Conservation (phyloP, 1,140 invertebrate genomes). For the Zaprionus lachaisei region DNA sequence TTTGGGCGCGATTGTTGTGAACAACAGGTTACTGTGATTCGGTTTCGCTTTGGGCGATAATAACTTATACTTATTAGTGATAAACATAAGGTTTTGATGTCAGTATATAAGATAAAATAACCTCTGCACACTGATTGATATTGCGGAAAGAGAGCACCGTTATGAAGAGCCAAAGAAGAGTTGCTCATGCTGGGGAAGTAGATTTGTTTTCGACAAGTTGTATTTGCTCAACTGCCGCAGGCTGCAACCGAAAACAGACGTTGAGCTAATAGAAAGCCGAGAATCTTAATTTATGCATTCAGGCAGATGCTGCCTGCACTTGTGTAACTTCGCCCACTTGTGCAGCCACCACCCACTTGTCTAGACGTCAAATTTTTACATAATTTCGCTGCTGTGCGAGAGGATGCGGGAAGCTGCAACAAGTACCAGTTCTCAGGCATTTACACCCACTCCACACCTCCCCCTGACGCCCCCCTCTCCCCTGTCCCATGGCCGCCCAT, state of each 20-base stretch:
- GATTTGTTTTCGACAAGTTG: slow-evolving; percentile 4
- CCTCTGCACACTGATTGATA: not conserved
- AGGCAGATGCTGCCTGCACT: slow-evolving; percentile 23
- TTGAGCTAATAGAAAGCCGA: slow-evolving; percentile 26
- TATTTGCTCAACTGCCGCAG: slow-evolving; percentile 3
- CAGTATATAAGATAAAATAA: not conserved
- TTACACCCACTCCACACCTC: slow-evolving; percentile 61
- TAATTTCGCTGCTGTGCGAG: slow-evolving; percentile 64
- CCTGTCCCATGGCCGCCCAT: not conserved
- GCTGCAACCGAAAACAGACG: not conserved
- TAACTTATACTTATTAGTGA: slow-evolving; percentile 19
- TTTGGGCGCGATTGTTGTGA: slow-evolving; percentile 21
- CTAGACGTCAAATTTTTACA: slow-evolving; percentile 62
- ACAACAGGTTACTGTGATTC: slow-evolving; percentile 21
- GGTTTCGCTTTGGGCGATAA: not conserved
- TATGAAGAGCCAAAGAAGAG: not conserved
- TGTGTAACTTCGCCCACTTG: slow-evolving; percentile 47
- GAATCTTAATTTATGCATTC: slow-evolving; percentile 38
- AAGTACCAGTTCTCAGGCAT: slow-evolving; percentile 49
- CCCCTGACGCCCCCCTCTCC: not conserved
- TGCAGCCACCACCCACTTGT: slow-evolving; percentile 59
- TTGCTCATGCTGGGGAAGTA: not conserved
- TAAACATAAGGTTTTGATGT: slow-evolving; percentile 13
- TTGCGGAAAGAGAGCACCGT: slow-evolving; percentile 1
- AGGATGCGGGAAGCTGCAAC: slow-evolving; percentile 14